Percentiles rank a stretch among this genome's conserved stretches.
Conservation (phyloP, 2,797 vertebrate species). For the Danio albolineatus region DNA sequence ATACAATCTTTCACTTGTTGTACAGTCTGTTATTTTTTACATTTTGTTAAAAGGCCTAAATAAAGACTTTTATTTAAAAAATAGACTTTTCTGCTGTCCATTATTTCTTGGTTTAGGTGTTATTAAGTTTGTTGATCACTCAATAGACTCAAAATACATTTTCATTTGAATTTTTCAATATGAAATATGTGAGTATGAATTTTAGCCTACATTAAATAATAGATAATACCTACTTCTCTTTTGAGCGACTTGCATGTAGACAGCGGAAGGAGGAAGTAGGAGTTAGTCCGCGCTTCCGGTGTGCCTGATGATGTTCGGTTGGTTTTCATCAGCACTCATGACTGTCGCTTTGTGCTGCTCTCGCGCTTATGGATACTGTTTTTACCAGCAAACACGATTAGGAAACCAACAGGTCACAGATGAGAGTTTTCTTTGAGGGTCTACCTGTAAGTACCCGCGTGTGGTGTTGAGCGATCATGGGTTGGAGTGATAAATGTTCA, state of each 20-base stretch:
- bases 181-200: too few species aligned
- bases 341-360: slow-evolving; percentile 58
- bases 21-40: too few species aligned
- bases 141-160: too few species aligned
- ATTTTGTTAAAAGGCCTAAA: too few species aligned
- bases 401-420: slow-evolving; percentile 44
- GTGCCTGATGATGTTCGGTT: slow-evolving; percentile 47
- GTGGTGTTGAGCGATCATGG: not conserved
- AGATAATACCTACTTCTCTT: too few species aligned
- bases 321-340: slow-evolving; percentile 54
- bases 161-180: too few species aligned
- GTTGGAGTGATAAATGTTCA: slow-evolving; percentile 1
- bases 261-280: slow-evolving; percentile 44
- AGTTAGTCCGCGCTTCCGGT: slow-evolving; percentile 22
- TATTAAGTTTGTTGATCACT: too few species aligned
- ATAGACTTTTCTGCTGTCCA: too few species aligned
- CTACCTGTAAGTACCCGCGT: slow-evolving; percentile 57
- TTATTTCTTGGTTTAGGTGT: too few species aligned
- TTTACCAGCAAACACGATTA: slow-evolving; percentile 41
- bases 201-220: too few species aligned
- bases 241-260: not conserved
- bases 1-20: too few species aligned
- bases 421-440: slow-evolving; percentile 54
- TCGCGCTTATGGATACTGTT: slow-evolving; percentile 48
- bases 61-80: too few species aligned